phyloP scores from a whole-genome alignment of 2,888 invertebrate species.

The Dilophus febrilis region DNA sequence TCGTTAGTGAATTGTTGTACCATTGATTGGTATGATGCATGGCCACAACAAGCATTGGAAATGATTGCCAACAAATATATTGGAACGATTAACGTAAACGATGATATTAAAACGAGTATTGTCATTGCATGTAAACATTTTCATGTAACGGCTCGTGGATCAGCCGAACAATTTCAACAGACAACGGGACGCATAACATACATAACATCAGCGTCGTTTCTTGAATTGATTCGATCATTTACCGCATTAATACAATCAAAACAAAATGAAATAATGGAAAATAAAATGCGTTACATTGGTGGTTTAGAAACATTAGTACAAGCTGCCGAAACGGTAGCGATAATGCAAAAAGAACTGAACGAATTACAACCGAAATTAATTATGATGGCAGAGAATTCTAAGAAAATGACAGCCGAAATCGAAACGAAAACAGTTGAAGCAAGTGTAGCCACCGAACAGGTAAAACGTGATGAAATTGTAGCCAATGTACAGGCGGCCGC shows the following conservation, averaged over 20 bases:
- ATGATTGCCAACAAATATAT: slow-evolving; percentile 66
- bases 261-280: slow-evolving; percentile 47
- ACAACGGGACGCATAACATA: slow-evolving; percentile 58
- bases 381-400: slow-evolving; percentile 60
- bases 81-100: slow-evolving; percentile 42
- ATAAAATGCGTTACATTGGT: slow-evolving; percentile 58
- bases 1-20: slow-evolving; percentile 84
- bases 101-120: slow-evolving; percentile 42
- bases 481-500: slow-evolving; percentile 77
- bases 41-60: slow-evolving; percentile 72
- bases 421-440: slow-evolving; percentile 61
- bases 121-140: slow-evolving; percentile 77
- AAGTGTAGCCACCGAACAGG: slow-evolving; percentile 58
- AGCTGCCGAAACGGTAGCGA: slow-evolving; percentile 63
- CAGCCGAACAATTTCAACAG: slow-evolving; percentile 43
- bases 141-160: slow-evolving; percentile 55
- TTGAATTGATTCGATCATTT: slow-evolving; percentile 68
- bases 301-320: slow-evolving; percentile 66
- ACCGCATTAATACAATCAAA: slow-evolving; percentile 55
- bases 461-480: slow-evolving; percentile 71
- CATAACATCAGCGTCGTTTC: slow-evolving; percentile 77
- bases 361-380: slow-evolving; percentile 70
- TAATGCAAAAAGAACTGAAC: slow-evolving; percentile 62
- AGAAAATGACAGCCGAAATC: slow-evolving; percentile 60
- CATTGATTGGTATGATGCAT: slow-evolving; percentile 84